Base-by-base conservation (phyloP, 2,888 invertebrate genomes). In the Cryptosula pallasiana region DNA sequence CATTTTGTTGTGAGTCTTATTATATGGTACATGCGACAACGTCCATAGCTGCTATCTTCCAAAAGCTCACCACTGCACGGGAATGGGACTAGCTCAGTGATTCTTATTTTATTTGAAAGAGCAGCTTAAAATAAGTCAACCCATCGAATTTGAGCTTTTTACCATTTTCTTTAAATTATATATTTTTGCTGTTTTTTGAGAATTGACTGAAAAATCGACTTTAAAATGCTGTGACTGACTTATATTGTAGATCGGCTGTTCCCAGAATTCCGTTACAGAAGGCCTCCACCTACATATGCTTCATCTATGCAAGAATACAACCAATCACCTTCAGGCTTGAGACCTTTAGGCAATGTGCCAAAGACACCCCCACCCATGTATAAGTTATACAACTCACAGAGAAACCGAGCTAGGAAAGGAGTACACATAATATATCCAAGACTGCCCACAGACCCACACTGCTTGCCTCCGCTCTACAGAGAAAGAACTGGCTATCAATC, bases 271-370 rank as follows among this genome's bases (percentile, higher is more conserved):
- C 94, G 94, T 84, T 95, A 94, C 86, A 88, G 95, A 79, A 94
- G 95, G 69, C 97, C 97, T 70, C 96, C 97, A 71, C 97, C 96
- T 57, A 93, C 94, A 75, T 97, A 97, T 85, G 94, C 95, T 87
- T 95, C 95, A 69, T 94, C 94, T 78, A 95, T 96, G 95, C 95
- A 96, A 86, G 95, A 96, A 85, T 90, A 95, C n/a, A 20, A 63
- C 9, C 63, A 63, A 9, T 63, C 5, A 29, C 34, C 27, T 9
- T 13, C 5, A 9, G 23, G n/a, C 5, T 25, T 57, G 5, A 5
- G 5, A 5, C 25, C 29, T 2, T 1, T 20, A 32, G 34, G 34
- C 9, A 1, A 25, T 20, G 27, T 63, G 27, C 63, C 63, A 2
- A 13, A 27, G n/a, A 63, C 63, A 32, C 63, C 63, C 2, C 63